Percentiles rank a stretch among this genome's conserved stretches.
These are phyloP conservation scores for Gallinago nigripennis DNA, from an alignment of 2,797 vertebrate genomes.

Conservation along the genomic window DNA sequence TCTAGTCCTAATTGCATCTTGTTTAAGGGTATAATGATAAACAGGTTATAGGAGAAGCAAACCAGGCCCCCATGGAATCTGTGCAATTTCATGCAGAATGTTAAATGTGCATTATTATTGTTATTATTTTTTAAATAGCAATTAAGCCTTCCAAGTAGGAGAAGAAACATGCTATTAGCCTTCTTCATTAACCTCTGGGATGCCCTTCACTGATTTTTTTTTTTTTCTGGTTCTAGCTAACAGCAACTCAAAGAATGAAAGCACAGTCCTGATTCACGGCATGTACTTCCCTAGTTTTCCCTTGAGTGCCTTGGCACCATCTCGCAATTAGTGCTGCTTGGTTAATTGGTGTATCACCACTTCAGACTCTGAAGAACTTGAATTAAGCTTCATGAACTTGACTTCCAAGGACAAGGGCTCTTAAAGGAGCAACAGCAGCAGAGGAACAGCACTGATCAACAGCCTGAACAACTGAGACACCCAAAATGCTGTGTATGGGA, in stretches of 20 bases:
- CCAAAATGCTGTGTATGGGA: not conserved
- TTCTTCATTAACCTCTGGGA: not conserved
- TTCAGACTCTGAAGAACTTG: not conserved
- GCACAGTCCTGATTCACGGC: not conserved
- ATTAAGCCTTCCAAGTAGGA: not conserved
- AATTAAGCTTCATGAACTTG: slow-evolving; percentile 1
- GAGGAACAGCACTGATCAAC: not conserved
- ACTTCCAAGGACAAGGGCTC: slow-evolving; percentile 3
- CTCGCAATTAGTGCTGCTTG: slow-evolving; percentile 17
- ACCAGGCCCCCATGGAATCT: not conserved
- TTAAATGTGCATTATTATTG: not conserved
- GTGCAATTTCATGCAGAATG: not conserved
- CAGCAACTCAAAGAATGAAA: not conserved
- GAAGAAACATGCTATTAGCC: not conserved
- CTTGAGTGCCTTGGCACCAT: slow-evolving; percentile 8
- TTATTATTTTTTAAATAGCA: not conserved
- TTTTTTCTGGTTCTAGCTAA: not conserved
- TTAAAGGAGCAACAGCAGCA: not conserved
- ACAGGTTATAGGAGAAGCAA: not conserved
- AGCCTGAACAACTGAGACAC: not conserved
- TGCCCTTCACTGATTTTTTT: not conserved
- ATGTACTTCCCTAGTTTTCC: not conserved
- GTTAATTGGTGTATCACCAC: slow-evolving; percentile 17
- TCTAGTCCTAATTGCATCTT: not conserved
- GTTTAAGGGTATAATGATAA: not conserved